Evolutionary conservation across 1,140 invertebrate genomes (phyloP), one percentile per base, ranked within the genome.

Genomic region (Drosophila simulans): DNA sequence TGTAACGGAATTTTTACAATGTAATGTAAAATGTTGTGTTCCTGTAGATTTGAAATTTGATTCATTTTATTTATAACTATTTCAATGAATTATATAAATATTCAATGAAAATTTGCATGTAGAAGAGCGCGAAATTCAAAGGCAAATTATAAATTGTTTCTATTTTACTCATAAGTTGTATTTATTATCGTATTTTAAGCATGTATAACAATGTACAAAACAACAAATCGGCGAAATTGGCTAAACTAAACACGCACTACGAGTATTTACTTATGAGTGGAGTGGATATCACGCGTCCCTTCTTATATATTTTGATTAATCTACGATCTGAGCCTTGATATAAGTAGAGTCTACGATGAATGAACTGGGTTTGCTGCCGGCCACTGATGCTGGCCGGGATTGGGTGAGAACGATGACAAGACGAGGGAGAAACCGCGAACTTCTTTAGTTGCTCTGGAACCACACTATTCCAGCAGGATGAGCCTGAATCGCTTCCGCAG

Each of bases 201-300:
- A 77, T 82, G 83, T 83, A 88, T 86, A 86, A 86, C 83, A 86
- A 86, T 86, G 84, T 86, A 86, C 83, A 86, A 89, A 86, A 86
- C 84, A 86, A 86, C 83, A 89, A 86, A 77, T 88, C 49, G 74
- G 77, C 78, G 79, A 83, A 84, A 83, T 86, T 80, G 66, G 84
- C 83, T 86, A 88, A 86, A 83, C 84, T 86, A 86, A 86, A 63
- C 48, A 64, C 65, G 82, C 42, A 77, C 73, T 77, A 77, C 65
- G 62, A 77, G 49, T 77, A 68, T 66, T 54, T 76, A 46, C 37
- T 56, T 51, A 60, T 68, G 54, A 57, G 66, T 57, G 42, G 49
- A 68, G 46, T 60, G 75, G 65, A 46, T 77, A 77, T 77, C 75
- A 77, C 75, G 75, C 66, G 51, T 34, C 42, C 59, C 37, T 42